phyloP scores from a whole-genome alignment of 2,797 vertebrate species.

The Myripristis murdjan region DNA sequence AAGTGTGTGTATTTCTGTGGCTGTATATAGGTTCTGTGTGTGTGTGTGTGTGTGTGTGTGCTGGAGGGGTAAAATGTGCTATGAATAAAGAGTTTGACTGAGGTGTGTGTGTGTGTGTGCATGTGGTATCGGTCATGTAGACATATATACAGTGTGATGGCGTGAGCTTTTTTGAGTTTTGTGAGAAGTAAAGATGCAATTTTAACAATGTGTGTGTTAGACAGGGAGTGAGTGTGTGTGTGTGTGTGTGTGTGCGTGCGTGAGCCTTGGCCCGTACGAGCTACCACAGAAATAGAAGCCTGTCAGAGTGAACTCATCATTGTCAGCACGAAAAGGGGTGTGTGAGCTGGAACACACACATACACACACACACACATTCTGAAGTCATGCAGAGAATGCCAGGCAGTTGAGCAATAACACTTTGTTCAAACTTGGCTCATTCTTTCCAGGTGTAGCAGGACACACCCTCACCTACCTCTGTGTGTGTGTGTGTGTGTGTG shows the following conservation, averaged over 20 bases:
- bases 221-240: too few relatives aligned
- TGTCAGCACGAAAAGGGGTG: constrained; percentile 18
- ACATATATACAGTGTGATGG: background rate
- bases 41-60: background rate
- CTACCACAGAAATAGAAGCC: background rate
- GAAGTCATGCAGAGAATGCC: constrained; percentile 41
- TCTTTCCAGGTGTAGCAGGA: constrained; percentile 39
- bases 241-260: background rate
- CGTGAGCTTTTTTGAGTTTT: too few relatives aligned
- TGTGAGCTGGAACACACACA: constrained; percentile 22
- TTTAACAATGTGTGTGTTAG: background rate
- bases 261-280: background rate
- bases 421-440: constrained; percentile 42
- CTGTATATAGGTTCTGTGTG: background rate
- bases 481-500: constrained; percentile 13
- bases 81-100: constrained; percentile 2
- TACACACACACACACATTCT: constrained; percentile 14
- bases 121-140: background rate
- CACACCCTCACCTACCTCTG: constrained; percentile 45
- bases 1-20: background rate
- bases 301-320: constrained; percentile 37
- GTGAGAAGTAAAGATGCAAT: too few relatives aligned
- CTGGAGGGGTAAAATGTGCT: background rate
- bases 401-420: constrained; percentile 55
- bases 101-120: constrained; percentile 1